Conservation (phyloP, 2,888 invertebrate species). For the Cantharis rufa region DNA sequence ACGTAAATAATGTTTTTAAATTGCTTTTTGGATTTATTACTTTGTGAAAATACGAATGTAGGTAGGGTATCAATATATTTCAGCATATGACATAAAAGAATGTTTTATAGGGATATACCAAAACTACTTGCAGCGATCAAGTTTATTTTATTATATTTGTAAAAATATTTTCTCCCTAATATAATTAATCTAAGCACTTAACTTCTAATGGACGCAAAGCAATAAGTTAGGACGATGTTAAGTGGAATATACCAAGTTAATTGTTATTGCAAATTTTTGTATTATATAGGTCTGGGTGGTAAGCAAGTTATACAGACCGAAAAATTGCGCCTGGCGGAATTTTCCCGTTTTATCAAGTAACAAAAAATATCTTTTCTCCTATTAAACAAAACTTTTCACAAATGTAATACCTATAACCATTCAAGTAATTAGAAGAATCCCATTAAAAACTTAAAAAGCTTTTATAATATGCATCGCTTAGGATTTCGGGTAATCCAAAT, state of each 20-base stretch:
- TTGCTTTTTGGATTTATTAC: conserved; percentile 49
- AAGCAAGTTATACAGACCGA: not conserved
- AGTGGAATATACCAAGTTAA: not conserved
- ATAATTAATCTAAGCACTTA: not conserved
- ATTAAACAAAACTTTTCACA: not conserved
- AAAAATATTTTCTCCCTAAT: not conserved
- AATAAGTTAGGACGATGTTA: not conserved
- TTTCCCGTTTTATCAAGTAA: not conserved
- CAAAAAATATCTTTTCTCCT: no score
- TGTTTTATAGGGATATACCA: not conserved
- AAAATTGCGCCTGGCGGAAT: no score
- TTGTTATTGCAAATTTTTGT: not conserved
- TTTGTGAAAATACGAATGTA: not conserved
- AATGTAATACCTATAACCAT: not conserved
- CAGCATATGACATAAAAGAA: not conserved
- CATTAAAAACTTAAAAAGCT: not conserved
- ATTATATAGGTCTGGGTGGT: not conserved
- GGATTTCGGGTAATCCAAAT: not conserved
- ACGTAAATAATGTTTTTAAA: conserved; percentile 50
- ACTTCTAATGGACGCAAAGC: not conserved
- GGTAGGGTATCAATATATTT: not conserved
- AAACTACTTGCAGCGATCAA: not conserved
- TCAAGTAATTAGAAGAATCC: not conserved
- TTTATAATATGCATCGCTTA: not conserved
- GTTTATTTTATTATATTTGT: not conserved